Conservation (phyloP, 2,888 invertebrate genomes). For the Junonia oenone region DNA sequence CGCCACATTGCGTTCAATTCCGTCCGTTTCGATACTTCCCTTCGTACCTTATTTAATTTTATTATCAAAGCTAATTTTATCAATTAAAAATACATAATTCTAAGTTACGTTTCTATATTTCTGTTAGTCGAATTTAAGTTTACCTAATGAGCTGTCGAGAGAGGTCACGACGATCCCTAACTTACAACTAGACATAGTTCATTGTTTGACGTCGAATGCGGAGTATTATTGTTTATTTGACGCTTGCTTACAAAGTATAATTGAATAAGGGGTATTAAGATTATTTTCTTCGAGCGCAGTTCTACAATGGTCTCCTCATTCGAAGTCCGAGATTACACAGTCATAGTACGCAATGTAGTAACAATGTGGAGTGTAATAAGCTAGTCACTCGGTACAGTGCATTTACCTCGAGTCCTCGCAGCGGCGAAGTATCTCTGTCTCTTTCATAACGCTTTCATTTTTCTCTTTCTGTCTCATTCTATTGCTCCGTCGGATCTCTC, state of each 20-base stretch:
- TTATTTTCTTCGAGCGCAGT: neutral
- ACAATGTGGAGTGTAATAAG: slow-evolving; percentile 30
- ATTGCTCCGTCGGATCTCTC: slow-evolving; percentile 61
- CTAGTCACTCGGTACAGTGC: slow-evolving; percentile 63
- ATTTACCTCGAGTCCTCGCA: slow-evolving; percentile 70
- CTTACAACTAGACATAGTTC: slow-evolving; percentile 39
- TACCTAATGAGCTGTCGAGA: slow-evolving; percentile 36
- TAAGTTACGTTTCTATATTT: slow-evolving; percentile 35
- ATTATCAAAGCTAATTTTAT: slow-evolving; percentile 49
- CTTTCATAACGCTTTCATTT: slow-evolving; percentile 38
- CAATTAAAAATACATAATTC: slow-evolving; percentile 46
- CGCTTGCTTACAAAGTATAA: neutral
- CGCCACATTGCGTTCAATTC: slow-evolving; percentile 56
- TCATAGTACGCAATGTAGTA: slow-evolving; percentile 10
- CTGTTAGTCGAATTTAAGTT: slow-evolving; percentile 36
- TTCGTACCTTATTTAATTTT: slow-evolving; percentile 43
- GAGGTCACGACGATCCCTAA: slow-evolving; percentile 34
- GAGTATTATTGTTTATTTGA: slow-evolving; percentile 25
- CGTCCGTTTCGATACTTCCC: slow-evolving; percentile 29
- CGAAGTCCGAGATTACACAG: slow-evolving; percentile 27
- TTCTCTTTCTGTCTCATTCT: slow-evolving; percentile 43
- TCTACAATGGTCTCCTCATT: slow-evolving; percentile 13
- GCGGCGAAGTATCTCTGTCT: slow-evolving; percentile 52
- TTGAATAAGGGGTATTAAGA: neutral
- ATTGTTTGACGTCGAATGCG: slow-evolving; percentile 23